Evolutionary conservation across 2,797 vertebrate genomes (phyloP).

Genomic region (Coregonus ussuriensis): DNA sequence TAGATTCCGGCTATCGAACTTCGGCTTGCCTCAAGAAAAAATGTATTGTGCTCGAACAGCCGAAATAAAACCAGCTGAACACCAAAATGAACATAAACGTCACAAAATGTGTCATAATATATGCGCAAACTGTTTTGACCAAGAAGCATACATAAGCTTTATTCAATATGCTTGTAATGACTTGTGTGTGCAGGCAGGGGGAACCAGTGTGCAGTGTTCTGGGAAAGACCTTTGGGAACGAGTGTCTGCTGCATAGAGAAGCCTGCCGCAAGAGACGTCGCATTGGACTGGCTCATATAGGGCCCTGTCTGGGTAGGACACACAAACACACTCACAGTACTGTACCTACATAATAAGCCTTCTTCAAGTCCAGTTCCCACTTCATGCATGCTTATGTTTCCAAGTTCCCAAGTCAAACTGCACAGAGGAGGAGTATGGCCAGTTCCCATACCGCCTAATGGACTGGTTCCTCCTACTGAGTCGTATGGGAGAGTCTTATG

Average conservation of each 20-base stretch:
- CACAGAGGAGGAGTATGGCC: constrained; percentile 66
- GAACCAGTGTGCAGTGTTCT: constrained; percentile 78
- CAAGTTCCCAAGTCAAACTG: constrained; percentile 66
- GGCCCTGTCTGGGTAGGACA: constrained; percentile 70
- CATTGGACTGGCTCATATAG: constrained; percentile 69
- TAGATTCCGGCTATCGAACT: too few relatives aligned
- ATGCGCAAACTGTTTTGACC: too few relatives aligned
- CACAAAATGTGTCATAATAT: too few relatives aligned
- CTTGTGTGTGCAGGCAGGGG: constrained; percentile 64
- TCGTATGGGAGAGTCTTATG: constrained; percentile 67
- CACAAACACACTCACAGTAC: not conserved
- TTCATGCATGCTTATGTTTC: not conserved
- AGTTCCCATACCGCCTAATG: constrained; percentile 78
- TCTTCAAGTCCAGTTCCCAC: not conserved
- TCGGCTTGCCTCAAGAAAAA: too few relatives aligned
- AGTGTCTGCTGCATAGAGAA: constrained; percentile 77
- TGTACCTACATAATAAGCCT: not conserved
- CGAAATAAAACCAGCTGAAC: too few relatives aligned
- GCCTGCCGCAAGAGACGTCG: constrained; percentile 73
- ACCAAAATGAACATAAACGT: too few relatives aligned
- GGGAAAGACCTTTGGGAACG: constrained; percentile 71
- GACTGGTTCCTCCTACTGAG: constrained; percentile 81
- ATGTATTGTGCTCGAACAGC: too few relatives aligned
- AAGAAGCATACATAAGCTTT: not conserved
- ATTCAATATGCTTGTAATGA: constrained; percentile 11